Percentiles rank a stretch among this genome's conserved stretches.
These are phyloP conservation scores for Centroberyx gerrardi DNA, from an alignment of 2,797 vertebrate genomes.

Conservation along the genomic window DNA sequence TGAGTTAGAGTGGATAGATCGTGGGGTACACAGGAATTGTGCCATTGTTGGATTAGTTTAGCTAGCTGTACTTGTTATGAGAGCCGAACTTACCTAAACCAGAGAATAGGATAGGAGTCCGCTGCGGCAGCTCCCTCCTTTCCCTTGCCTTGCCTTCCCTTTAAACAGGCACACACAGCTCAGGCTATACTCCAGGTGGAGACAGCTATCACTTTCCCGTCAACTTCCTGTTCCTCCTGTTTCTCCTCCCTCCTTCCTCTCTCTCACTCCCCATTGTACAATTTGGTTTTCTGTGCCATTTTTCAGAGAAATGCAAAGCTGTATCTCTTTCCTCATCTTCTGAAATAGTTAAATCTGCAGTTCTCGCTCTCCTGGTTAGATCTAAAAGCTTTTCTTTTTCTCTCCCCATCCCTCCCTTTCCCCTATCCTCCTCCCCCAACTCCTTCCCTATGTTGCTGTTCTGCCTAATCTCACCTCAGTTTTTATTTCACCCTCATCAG, in stretches of 20 bases:
- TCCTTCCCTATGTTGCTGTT: slow-evolving; percentile 77
- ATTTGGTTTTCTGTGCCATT: slow-evolving; percentile 69
- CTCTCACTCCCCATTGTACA: slow-evolving; percentile 75
- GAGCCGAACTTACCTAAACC: slow-evolving; percentile 82
- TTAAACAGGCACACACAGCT: slow-evolving; percentile 65
- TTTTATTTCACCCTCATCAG: slow-evolving; percentile 89
- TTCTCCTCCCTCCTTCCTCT: slow-evolving; percentile 74
- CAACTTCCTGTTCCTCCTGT: slow-evolving; percentile 82
- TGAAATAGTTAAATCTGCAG: slow-evolving; percentile 70
- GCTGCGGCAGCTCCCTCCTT: slow-evolving; percentile 71
- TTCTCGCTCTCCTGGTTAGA: slow-evolving; percentile 17
- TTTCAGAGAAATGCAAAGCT: slow-evolving; percentile 78
- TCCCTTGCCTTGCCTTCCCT: slow-evolving; percentile 67
- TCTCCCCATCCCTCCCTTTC: slow-evolving; percentile 30
- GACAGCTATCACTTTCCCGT: slow-evolving; percentile 83
- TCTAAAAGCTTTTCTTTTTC: slow-evolving; percentile 44
- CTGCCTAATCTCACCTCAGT: slow-evolving; percentile 86
- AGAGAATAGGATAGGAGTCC: slow-evolving; percentile 71
- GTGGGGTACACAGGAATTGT: slow-evolving; percentile 86
- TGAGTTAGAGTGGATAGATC: slow-evolving; percentile 89
- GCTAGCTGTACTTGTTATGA: slow-evolving; percentile 68
- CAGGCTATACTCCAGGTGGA: slow-evolving; percentile 83
- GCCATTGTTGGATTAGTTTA: slow-evolving; percentile 87
- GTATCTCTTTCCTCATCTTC: slow-evolving; percentile 58
- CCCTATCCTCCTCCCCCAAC: slow-evolving; percentile 53